Conservation (phyloP, 2,797 vertebrate genomes). For the Choloepus didactylus region DNA sequence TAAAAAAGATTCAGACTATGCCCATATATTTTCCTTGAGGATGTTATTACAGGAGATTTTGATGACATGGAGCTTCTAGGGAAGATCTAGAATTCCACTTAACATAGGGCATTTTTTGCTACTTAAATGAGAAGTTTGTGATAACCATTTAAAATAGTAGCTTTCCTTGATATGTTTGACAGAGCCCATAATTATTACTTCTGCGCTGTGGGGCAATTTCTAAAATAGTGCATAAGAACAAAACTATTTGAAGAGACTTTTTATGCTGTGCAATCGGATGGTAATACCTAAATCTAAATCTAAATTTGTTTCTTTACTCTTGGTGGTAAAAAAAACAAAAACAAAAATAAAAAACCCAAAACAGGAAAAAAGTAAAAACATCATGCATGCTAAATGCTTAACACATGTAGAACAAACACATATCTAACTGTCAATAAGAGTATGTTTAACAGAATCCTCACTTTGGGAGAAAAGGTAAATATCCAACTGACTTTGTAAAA, state of each 20-base stretch:
- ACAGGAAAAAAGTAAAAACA: constrained; percentile 7
- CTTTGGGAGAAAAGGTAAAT: neutral
- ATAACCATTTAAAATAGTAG: constrained; percentile 71
- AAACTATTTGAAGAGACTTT: constrained; percentile 33
- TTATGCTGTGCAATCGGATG: neutral
- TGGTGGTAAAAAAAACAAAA: neutral
- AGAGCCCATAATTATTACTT: constrained; percentile 73
- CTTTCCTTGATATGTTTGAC: constrained; percentile 73
- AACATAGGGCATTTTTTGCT: constrained; percentile 54
- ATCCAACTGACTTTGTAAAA: constrained; percentile 45
- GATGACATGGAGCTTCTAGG: constrained; percentile 37
- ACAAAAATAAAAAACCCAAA: no score
- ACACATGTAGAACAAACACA: neutral
- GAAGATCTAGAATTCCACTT: constrained; percentile 3
- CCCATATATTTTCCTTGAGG: neutral
- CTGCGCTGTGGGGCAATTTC: constrained; percentile 67
- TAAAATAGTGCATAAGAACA: constrained; percentile 56
- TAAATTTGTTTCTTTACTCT: constrained; percentile 66
- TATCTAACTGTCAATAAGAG: neutral
- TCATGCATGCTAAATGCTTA: neutral
- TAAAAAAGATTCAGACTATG: constrained; percentile 3
- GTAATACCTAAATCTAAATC: constrained; percentile 24
- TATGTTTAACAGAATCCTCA: constrained; percentile 35
- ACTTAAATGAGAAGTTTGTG: constrained; percentile 67
- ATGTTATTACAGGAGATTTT: neutral